Conservation (phyloP, 2,797 vertebrate genomes). For the Poeciliopsis gracilis region DNA sequence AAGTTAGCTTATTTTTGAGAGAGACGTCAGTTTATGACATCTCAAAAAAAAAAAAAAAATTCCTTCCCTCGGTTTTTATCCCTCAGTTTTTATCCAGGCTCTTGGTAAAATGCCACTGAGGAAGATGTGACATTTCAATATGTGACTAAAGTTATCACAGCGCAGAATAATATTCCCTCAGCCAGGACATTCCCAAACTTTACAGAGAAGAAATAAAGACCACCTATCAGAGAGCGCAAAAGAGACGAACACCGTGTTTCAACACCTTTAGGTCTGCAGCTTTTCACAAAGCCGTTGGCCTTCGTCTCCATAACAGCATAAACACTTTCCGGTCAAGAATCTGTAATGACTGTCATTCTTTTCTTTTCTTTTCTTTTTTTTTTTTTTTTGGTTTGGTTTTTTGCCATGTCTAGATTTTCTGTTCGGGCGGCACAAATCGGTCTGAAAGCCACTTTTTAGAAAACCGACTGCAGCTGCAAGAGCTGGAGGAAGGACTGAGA, state of each 20-base stretch:
- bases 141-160: neutral
- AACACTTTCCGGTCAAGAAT: constrained; percentile 16
- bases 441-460: constrained; percentile 27
- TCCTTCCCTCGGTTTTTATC: neutral
- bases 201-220: neutral
- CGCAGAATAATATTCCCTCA: neutral
- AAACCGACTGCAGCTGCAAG: constrained; percentile 12
- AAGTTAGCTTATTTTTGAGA: neutral
- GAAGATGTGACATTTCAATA: neutral
- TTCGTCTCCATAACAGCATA: neutral
- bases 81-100: neutral
- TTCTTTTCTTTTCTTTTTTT: no score
- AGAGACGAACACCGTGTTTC: neutral
- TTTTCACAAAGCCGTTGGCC: neutral
- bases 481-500: constrained; percentile 10
- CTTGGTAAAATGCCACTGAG: neutral
- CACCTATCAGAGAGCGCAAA: neutral
- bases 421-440: constrained; percentile 25
- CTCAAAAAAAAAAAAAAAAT: neutral
- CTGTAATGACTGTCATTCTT: constrained; percentile 25
- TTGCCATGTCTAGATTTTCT: constrained; percentile 19
- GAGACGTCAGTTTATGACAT: neutral
- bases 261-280: neutral
- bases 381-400: no score
- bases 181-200: neutral